These are phyloP conservation scores for Pseudorasbora parva DNA, from an alignment of 2,113 vertebrate species.

Conservation along the genomic window DNA sequence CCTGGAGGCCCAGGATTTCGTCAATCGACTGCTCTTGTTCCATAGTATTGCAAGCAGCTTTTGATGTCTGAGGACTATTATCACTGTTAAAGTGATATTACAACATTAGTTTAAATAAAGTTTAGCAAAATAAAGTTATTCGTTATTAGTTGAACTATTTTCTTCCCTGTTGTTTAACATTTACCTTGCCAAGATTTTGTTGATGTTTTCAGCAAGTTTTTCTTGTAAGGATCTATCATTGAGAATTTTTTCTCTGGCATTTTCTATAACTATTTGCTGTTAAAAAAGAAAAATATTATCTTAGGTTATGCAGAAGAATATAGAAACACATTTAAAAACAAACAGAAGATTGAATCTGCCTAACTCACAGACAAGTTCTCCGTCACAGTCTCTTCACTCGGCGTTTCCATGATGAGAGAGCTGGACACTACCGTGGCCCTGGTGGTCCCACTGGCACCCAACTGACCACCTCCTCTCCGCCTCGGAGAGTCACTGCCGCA, in stretches of 20 bases:
- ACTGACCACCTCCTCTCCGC: conserved; percentile 75
- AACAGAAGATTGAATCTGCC: neutral
- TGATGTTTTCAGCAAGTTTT: conserved; percentile 98
- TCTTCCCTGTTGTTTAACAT: neutral
- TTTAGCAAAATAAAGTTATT: neutral
- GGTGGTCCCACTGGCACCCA: conserved; percentile 70
- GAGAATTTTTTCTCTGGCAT: conserved; percentile 95
- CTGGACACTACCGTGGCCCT: conserved; percentile 71
- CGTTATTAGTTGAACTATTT: neutral
- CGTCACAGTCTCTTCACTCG: conserved; percentile 79
- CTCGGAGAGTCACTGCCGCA: conserved; percentile 87
- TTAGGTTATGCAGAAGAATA: neutral
- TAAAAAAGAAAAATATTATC: conserved; percentile 61
- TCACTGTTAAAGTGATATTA: conserved; percentile 77
- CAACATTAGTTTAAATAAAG: too few relatives aligned
- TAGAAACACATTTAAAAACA: neutral
- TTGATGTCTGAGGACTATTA: conserved; percentile 80
- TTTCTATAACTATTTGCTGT: conserved; percentile 98
- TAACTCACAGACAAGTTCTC: conserved; percentile 87
- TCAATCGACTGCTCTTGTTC: conserved; percentile 94
- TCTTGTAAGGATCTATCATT: conserved; percentile 93
- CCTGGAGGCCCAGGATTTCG: conserved; percentile 96
- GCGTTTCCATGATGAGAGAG: conserved; percentile 74
- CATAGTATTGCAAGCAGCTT: conserved; percentile 76
- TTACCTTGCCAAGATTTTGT: conserved; percentile 96